Evolutionary conservation across 2,113 vertebrate species (phyloP).

Genomic region (Sciurus niger): DNA sequence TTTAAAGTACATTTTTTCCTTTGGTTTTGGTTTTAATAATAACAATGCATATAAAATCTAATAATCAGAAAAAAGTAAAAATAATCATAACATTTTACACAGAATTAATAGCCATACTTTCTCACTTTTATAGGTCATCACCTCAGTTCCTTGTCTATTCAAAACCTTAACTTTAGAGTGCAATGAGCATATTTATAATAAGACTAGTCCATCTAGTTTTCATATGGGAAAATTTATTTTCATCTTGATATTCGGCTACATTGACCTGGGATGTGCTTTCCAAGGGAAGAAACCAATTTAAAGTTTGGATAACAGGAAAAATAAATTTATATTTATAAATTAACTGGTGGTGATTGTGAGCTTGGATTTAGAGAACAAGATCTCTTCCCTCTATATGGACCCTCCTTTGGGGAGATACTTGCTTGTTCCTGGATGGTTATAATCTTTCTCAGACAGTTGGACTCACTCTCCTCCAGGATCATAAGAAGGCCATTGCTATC

Average conservation of each 20-base stretch:
- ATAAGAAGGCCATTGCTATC: neutral
- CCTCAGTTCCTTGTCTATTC: neutral
- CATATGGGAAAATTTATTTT: neutral
- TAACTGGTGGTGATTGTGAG: neutral
- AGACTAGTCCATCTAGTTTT: neutral
- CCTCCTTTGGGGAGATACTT: neutral
- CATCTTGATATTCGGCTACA: neutral
- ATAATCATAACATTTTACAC: neutral
- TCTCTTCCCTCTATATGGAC: neutral
- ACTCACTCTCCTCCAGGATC: neutral
- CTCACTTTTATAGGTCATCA: neutral
- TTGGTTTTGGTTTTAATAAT: neutral
- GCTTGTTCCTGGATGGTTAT: neutral
- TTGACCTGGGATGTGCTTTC: neutral
- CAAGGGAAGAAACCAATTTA: neutral
- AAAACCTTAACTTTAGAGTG: neutral
- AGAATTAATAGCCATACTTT: neutral
- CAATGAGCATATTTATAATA: neutral
- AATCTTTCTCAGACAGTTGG: neutral
- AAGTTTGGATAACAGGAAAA: neutral
- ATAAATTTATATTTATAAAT: neutral
- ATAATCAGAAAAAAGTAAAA: neutral
- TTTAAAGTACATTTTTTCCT: neutral
- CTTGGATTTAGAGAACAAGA: neutral
- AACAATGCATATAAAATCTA: neutral